Base-by-base conservation (phyloP, 2,797 vertebrate genomes). In the Lutjanus campechanus region DNA sequence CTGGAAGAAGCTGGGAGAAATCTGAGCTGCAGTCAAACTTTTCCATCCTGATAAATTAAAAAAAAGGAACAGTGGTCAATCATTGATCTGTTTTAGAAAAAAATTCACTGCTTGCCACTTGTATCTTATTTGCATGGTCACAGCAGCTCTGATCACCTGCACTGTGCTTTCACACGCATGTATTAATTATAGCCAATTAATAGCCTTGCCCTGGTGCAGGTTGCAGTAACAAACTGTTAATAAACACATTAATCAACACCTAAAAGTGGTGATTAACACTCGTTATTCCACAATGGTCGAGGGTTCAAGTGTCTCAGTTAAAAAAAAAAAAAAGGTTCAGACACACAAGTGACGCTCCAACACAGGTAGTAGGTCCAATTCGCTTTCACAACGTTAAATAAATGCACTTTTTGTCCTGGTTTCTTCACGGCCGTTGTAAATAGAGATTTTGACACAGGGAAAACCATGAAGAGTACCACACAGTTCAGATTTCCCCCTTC, bases 401-500 rank as follows among this genome's bases (percentile, higher is more conserved):
- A 88, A 89, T 56, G 61, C 58, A 79, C 67, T 72, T 89, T 73
- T 70, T 82, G 70, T 87, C 63, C 69, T 81, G 62, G 17, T 75
- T 70, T 83, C 41, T 77, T 61, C 47, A 25, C 77, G 62, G 43
- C 36, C 0, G 47, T 17, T 62, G 69, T 63, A 53, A 79, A 74
- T 41, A 67, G 40, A 16, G 41, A 54, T 15, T 46, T 41, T 15
- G 10, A 58, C 56, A 41, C 50, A 68, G 44, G 51, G 51, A 22
- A 55, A 78, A 63, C 63, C 16, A 50, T 7, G 55, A 53, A 78
- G 44, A 74, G 68, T 67, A 61, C 59, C 43, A 13, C 55, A 67
- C 53, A 65, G 64, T 77, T 76, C n/a, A 19, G 43, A 69, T 65
- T 47, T 47, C 25, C 74, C 70, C 68, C 87, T 74, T 97, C 95